phyloP scores from a whole-genome alignment of 2,113 vertebrate genomes.

The Mobula hypostoma region DNA sequence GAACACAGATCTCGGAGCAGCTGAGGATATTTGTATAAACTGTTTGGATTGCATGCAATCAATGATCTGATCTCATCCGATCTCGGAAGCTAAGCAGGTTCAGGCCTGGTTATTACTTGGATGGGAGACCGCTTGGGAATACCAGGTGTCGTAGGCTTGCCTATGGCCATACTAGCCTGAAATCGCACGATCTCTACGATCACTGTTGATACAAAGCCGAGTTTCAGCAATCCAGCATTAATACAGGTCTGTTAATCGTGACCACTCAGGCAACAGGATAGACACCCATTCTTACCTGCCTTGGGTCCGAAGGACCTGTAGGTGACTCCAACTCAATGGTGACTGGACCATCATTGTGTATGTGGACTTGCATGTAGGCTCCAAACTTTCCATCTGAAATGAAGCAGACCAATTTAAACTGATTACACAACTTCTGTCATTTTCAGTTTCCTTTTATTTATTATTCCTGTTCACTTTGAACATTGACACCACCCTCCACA shows the following conservation, averaged over 20 bases:
- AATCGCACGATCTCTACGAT: neutral
- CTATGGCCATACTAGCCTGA: no score
- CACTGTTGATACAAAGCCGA: neutral
- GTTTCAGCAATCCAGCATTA: neutral
- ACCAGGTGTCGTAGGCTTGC: no score
- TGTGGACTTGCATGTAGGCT: constrained; percentile 86
- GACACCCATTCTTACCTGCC: constrained; percentile 65
- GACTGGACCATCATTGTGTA: constrained; percentile 93
- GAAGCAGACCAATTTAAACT: constrained; percentile 28
- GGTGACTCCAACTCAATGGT: constrained; percentile 85
- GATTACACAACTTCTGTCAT: neutral
- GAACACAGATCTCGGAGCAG: neutral
- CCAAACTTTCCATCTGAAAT: constrained; percentile 84
- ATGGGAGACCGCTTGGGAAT: no score
- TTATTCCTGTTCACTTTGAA: neutral
- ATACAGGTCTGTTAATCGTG: neutral
- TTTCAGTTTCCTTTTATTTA: neutral
- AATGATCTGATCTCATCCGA: no score
- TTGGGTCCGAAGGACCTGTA: constrained; percentile 63
- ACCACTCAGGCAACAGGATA: neutral
- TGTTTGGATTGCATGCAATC: neutral
- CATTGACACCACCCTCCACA: neutral
- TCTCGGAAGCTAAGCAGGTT: no score
- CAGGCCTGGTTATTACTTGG: no score
- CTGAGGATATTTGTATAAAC: neutral